These are phyloP conservation scores for Drosophila mettleri DNA, from an alignment of 2,888 invertebrate genomes.

Conservation along the genomic window DNA sequence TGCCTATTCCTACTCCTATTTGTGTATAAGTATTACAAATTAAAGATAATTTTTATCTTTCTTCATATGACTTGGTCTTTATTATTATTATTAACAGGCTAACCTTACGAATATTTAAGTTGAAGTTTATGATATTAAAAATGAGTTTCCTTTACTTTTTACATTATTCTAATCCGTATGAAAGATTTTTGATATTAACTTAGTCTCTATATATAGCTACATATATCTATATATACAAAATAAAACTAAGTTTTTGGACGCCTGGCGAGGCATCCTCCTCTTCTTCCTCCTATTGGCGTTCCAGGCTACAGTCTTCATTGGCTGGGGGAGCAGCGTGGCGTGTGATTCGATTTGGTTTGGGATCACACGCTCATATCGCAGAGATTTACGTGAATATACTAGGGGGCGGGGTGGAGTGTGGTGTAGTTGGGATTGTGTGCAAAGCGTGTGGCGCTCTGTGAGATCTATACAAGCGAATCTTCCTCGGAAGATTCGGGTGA, in stretches of 20 bases:
- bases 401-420: slow-evolving; percentile 4
- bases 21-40: not conserved
- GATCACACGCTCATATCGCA: slow-evolving; percentile 44
- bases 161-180: slow-evolving; percentile 18
- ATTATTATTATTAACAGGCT: slow-evolving; percentile 40
- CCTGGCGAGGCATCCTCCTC: slow-evolving; percentile 18
- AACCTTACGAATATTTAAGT: slow-evolving; percentile 17
- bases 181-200: slow-evolving; percentile 5
- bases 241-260: slow-evolving; percentile 27
- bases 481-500: slow-evolving; percentile 71
- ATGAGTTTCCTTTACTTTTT: slow-evolving; percentile 18
- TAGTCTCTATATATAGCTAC: slow-evolving; percentile 11
- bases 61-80: slow-evolving; percentile 69
- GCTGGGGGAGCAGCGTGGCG: slow-evolving; percentile 35
- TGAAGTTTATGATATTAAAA: slow-evolving; percentile 28
- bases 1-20: too few species aligned
- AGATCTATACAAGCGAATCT: slow-evolving; percentile 73
- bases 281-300: not conserved
- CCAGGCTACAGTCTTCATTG: slow-evolving; percentile 67
- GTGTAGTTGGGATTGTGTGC: not conserved
- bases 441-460: slow-evolving; percentile 30
- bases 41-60: not conserved
- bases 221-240: slow-evolving; percentile 33
- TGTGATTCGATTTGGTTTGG: not conserved
- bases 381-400: slow-evolving; percentile 26